phyloP scores from a whole-genome alignment of 1,140 invertebrate genomes.

The Drosophila setifemur region DNA sequence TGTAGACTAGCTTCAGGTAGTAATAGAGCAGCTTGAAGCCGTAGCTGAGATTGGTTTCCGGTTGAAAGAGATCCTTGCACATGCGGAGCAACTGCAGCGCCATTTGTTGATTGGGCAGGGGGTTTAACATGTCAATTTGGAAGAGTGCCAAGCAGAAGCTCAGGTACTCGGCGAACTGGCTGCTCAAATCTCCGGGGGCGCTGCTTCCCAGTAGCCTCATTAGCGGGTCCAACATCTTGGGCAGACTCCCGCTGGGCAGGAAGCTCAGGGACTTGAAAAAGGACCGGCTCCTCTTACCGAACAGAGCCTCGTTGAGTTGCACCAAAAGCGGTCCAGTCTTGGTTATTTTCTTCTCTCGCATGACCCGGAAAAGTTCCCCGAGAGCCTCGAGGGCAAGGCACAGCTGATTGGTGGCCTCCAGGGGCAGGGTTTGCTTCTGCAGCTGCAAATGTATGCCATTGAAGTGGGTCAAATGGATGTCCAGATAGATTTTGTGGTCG shows the following conservation, averaged over 20 bases:
- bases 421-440: conserved; percentile 12
- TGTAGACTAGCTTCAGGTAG: conserved; percentile 47
- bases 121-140: conserved; percentile 30
- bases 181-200: conserved; percentile 1
- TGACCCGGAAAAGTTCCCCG: conserved; percentile 36
- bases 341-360: conserved; percentile 17
- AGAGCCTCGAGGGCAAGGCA: conserved; percentile 17
- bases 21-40: conserved; percentile 55
- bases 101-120: background rate
- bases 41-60: conserved; percentile 8
- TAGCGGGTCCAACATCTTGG: conserved; percentile 35
- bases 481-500: conserved; percentile 47
- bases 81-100: conserved; percentile 44
- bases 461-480: conserved; percentile 54
- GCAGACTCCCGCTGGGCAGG: conserved; percentile 4
- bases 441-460: conserved; percentile 8
- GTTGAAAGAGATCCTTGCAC: conserved; percentile 9
- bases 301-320: conserved; percentile 35
- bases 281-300: conserved; percentile 25
- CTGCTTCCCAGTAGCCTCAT: conserved; percentile 15
- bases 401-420: conserved; percentile 3
- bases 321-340: conserved; percentile 6
- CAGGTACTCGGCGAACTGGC: conserved; percentile 44
- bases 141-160: conserved; percentile 26
- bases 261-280: conserved; percentile 25